phyloP scores from a whole-genome alignment of 2,797 vertebrate species.

The Lagorchestes hirsutus region DNA sequence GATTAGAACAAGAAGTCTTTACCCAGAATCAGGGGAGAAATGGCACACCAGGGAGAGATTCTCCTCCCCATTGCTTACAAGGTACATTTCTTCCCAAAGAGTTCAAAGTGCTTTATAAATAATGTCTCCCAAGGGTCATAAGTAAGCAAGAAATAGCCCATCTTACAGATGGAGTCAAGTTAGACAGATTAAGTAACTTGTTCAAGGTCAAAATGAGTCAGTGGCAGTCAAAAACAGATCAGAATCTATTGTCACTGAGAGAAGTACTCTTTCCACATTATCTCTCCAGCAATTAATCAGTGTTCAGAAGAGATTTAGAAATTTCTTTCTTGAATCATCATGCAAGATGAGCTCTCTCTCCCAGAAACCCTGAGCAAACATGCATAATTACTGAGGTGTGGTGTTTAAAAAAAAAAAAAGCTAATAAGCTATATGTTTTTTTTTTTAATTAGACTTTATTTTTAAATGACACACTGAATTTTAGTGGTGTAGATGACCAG shows the following conservation, averaged over 20 bases:
- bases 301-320: conserved; percentile 43
- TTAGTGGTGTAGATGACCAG: conserved; percentile 13
- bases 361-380: not conserved
- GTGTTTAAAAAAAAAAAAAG: not conserved
- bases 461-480: conserved; percentile 17
- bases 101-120: conserved; percentile 50
- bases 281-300: conserved; percentile 57
- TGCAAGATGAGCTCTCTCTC: not conserved
- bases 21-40: conserved; percentile 37
- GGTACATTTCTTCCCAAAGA: conserved; percentile 57
- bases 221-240: conserved; percentile 9
- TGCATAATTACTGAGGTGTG: not conserved
- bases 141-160: conserved; percentile 43
- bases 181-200: conserved; percentile 41
- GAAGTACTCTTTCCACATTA: conserved; percentile 51
- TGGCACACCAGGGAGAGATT: conserved; percentile 8
- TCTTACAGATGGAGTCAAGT: conserved; percentile 35
- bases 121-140: conserved; percentile 31
- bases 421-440: not conserved
- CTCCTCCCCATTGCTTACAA: conserved; percentile 43
- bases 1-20: conserved; percentile 25
- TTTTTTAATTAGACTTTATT: conserved; percentile 6
- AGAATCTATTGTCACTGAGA: conserved; percentile 44
- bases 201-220: conserved; percentile 48
- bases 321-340: not conserved